Evolutionary conservation across 2,797 vertebrate species (phyloP).

Genomic region (Phoxinus dragarum): DNA sequence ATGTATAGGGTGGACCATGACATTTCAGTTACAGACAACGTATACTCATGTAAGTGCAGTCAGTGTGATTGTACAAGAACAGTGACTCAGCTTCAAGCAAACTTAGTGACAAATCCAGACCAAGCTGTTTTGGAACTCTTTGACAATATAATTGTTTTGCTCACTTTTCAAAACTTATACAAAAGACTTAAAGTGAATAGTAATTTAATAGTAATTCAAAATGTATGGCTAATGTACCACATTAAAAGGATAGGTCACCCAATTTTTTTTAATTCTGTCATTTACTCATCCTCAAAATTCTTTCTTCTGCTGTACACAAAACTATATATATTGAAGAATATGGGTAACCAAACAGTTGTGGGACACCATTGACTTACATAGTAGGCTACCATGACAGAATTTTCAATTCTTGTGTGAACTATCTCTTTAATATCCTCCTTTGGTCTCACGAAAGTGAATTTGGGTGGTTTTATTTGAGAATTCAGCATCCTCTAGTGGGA

Average conservation of each 20-base stretch:
- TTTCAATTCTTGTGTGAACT: too few relatives aligned
- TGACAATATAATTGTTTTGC: background rate
- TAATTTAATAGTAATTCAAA: background rate
- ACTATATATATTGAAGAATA: too few relatives aligned
- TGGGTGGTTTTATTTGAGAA: constrained; percentile 10
- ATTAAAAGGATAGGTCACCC: background rate
- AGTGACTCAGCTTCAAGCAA: constrained; percentile 14
- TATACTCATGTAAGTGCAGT: constrained; percentile 37
- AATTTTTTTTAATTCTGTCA: too few relatives aligned
- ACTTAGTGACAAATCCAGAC: background rate
- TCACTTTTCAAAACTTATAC: background rate
- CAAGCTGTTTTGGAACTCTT: background rate
- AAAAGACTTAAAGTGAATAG: background rate
- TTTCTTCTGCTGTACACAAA: too few relatives aligned
- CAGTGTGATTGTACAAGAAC: constrained; percentile 5
- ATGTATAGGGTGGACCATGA: constrained; percentile 28
- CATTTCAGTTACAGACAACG: constrained; percentile 37
- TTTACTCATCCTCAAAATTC: too few relatives aligned
- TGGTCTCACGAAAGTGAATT: background rate
- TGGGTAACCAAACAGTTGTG: too few relatives aligned
- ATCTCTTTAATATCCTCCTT: background rate
- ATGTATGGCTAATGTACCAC: background rate
- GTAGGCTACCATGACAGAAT: too few relatives aligned
- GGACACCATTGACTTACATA: too few relatives aligned
- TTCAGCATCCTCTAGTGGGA: constrained; percentile 46